These are phyloP conservation scores for Pseudorectes ferrugineus DNA, from an alignment of 2,113 vertebrate genomes.

Conservation along the genomic window DNA sequence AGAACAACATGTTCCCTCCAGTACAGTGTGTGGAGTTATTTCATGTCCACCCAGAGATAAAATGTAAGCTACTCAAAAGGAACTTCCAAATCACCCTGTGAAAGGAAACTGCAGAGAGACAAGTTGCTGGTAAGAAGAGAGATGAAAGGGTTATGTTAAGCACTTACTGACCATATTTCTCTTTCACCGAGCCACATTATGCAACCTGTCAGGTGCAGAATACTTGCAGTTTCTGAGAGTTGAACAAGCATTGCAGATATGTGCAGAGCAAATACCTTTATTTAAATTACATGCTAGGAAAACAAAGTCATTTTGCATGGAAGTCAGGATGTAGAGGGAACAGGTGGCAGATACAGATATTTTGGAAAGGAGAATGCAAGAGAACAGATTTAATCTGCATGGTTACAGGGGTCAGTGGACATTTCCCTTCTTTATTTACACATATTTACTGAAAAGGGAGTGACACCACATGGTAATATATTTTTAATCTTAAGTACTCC, in stretches of 20 bases:
- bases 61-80: slow-evolving; percentile 59
- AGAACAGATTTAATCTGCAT: slow-evolving; percentile 29
- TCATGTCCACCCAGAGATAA: slow-evolving; percentile 66
- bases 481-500: slow-evolving; percentile 12
- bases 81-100: slow-evolving; percentile 44
- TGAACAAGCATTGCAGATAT: slow-evolving; percentile 27
- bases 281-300: not conserved
- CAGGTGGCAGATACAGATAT: slow-evolving; percentile 13
- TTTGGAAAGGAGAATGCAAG: not conserved
- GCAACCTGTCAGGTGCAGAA: slow-evolving; percentile 24
- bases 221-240: slow-evolving; percentile 41
- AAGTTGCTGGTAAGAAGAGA: not conserved
- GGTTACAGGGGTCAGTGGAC: not conserved
- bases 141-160: slow-evolving; percentile 22
- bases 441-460: not conserved
- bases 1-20: slow-evolving; percentile 72
- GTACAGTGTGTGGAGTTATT: slow-evolving; percentile 54
- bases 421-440: slow-evolving; percentile 21
- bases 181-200: not conserved
- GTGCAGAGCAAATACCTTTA: not conserved
- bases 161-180: slow-evolving; percentile 20
- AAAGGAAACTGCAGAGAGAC: slow-evolving; percentile 45
- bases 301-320: not conserved
- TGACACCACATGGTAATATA: not conserved
- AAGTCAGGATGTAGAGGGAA: slow-evolving; percentile 31